Percentiles rank a stretch among this genome's conserved stretches.
These are phyloP conservation scores for Lota lota DNA, from an alignment of 2,113 vertebrate genomes.

Conservation along the genomic window DNA sequence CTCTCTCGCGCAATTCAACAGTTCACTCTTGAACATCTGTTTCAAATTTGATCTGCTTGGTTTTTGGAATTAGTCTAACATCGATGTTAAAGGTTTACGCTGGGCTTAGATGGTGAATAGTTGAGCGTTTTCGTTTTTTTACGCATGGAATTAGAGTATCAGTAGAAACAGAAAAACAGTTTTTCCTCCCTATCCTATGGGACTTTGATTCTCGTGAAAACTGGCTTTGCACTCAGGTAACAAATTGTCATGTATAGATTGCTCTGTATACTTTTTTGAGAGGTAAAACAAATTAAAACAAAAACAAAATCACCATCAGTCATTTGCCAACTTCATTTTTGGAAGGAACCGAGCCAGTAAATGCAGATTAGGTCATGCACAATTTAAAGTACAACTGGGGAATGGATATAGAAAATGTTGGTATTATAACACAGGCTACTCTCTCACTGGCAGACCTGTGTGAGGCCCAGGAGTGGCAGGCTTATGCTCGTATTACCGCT, in stretches of 20 bases:
- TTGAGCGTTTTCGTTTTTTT: constrained; percentile 46
- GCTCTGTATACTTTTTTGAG: constrained; percentile 22
- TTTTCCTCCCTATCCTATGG: constrained; percentile 31
- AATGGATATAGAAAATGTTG: constrained; percentile 45
- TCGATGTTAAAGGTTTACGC: constrained; percentile 54
- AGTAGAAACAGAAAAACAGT: constrained; percentile 36
- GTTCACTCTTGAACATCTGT: constrained; percentile 52
- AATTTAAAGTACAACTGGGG: constrained; percentile 52
- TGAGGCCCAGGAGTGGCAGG: constrained; percentile 31
- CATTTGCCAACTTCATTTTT: constrained; percentile 38
- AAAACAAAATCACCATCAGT: constrained; percentile 9
- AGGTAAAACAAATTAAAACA: constrained; percentile 40
- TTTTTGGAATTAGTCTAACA: constrained; percentile 55
- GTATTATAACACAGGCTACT: constrained; percentile 35
- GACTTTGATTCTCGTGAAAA: constrained; percentile 34
- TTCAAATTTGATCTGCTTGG: constrained; percentile 51
- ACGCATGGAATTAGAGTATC: constrained; percentile 32
- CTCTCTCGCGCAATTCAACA: background rate
- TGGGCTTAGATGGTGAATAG: constrained; percentile 47
- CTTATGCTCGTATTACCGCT: constrained; percentile 41
- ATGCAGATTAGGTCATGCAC: constrained; percentile 51
- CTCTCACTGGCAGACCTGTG: constrained; percentile 35
- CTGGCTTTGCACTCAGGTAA: constrained; percentile 21
- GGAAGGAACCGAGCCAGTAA: constrained; percentile 36
- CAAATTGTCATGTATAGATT: constrained; percentile 17